These are phyloP conservation scores for Coilia nasus DNA, from an alignment of 2,797 vertebrate species.

Conservation along the genomic window DNA sequence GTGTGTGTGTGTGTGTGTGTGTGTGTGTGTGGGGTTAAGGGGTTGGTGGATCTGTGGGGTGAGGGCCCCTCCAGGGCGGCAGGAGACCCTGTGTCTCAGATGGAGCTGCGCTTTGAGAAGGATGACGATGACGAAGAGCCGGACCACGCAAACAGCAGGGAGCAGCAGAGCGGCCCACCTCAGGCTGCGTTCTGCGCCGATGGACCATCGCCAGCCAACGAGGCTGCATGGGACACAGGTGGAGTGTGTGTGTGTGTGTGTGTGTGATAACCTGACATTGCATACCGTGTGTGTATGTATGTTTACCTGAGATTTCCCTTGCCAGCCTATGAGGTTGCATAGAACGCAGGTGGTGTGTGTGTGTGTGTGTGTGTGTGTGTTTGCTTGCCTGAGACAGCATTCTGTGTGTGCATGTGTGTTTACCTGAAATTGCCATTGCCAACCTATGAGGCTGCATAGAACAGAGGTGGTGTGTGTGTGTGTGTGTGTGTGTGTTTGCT, in stretches of 20 bases:
- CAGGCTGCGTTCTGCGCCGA: constrained; percentile 28
- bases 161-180: not conserved
- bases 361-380: constrained; percentile 12
- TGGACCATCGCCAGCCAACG: constrained; percentile 43
- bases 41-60: not conserved
- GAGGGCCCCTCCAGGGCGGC: constrained; percentile 30
- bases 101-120: constrained; percentile 75
- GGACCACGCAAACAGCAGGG: not conserved
- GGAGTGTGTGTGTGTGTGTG: constrained; percentile 18
- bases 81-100: constrained; percentile 65
- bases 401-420: not conserved
- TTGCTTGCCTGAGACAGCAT: not conserved
- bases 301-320: not conserved
- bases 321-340: constrained; percentile 58
- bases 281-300: not conserved
- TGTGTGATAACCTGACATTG: no score
- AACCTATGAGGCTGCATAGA: constrained; percentile 68
- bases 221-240: constrained; percentile 76
- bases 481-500: constrained; percentile 20
- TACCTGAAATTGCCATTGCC: not conserved
- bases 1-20: constrained; percentile 11
- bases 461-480: constrained; percentile 62
- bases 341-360: constrained; percentile 70
- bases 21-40: constrained; percentile 22
- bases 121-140: constrained; percentile 57